Evolutionary conservation across 2,797 vertebrate genomes (phyloP), one percentile per base, ranked within the genome.

Genomic region (Alosa sapidissima): DNA sequence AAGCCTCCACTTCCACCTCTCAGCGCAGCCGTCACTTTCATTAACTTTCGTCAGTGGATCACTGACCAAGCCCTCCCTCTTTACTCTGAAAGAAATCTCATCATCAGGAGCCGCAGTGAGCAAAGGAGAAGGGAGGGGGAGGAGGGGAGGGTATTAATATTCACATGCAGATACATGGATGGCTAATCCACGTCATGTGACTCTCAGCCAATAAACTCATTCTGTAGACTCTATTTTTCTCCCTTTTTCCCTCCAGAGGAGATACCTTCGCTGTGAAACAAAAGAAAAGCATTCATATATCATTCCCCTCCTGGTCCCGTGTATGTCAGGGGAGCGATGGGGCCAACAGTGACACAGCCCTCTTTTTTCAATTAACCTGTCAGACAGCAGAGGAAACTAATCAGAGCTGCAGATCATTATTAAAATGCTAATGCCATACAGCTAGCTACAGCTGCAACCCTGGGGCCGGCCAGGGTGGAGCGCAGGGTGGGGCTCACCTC

Each of bases 291-390:
- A 81, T 83, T 89, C 87, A 86, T 88, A 87, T 81, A 86, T 88
- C 87, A 86, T 86, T 84, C 81, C 84, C 81, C 84, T n/a, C 14
- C 41, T 28, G 7, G 41, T 1, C 14, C 14, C 65, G 11, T 21
- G 41, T 19, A 7, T 13, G 72, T 78, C 72, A 47, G 72, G 33
- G 68, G 68, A 75, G 3, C 33, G 68, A 45, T 16, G 6, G 72
- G 19, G 41, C 41, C 72, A 45, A 47, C 36, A 78, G 19, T 78
- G 72, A 78, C 72, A 78, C 36, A 8, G 72, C 41, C 72, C 72
- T 47, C 72, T 78, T 78, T 78, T 78, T 87, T 87, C 86, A 88
- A 86, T 88, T 88, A 89, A 89, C 89, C 89, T 89, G 89, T 88
- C 89, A 89, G 81, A 58, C 89, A 83, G 62, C 84, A 83, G 86